A percentile compares a stretch with the other conserved stretches of the same genome.
phyloP scores from a whole-genome alignment of 2,113 vertebrate genomes.

The Coreoperca whiteheadi region DNA sequence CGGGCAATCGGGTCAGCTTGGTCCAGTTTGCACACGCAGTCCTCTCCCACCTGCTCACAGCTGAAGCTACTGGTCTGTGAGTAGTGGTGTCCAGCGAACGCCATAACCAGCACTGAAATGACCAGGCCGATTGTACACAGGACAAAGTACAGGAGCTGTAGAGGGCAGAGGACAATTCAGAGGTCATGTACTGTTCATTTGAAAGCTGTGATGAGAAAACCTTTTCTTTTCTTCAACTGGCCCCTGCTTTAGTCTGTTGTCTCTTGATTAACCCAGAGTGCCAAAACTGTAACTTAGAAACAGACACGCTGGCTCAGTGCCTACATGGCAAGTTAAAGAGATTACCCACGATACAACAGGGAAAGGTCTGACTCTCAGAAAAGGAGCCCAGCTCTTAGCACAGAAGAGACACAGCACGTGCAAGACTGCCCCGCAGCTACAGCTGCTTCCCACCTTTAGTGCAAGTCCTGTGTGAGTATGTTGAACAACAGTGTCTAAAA shows the following conservation, averaged over 20 bases:
- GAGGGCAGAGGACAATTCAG: conserved; percentile 10
- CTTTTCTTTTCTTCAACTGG: conserved; percentile 2
- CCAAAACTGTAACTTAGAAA: conserved; percentile 55
- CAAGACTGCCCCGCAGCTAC: conserved; percentile 40
- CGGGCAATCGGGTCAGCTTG: conserved; percentile 88
- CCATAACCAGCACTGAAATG: conserved; percentile 88
- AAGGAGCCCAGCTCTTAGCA: conserved; percentile 35
- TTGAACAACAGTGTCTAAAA: conserved; percentile 60
- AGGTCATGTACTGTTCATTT: background rate
- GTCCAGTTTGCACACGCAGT: conserved; percentile 90
- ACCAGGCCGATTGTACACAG: conserved; percentile 89
- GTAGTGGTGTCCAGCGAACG: conserved; percentile 90
- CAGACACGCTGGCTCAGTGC: conserved; percentile 58
- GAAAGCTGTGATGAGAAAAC: conserved; percentile 20
- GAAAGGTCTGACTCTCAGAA: conserved; percentile 53
- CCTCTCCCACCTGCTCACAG: conserved; percentile 68
- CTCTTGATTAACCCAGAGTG: conserved; percentile 61
- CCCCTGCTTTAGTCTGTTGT: conserved; percentile 41
- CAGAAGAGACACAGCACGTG: conserved; percentile 29
- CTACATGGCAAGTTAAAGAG: conserved; percentile 58
- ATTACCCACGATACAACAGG: conserved; percentile 62
- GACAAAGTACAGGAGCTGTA: conserved; percentile 93
- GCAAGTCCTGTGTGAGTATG: conserved; percentile 14
- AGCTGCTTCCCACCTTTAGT: conserved; percentile 48
- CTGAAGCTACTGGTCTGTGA: conserved; percentile 84